These are phyloP conservation scores for Tragopan temminckii DNA, from an alignment of 2,797 vertebrate genomes.

Conservation along the genomic window DNA sequence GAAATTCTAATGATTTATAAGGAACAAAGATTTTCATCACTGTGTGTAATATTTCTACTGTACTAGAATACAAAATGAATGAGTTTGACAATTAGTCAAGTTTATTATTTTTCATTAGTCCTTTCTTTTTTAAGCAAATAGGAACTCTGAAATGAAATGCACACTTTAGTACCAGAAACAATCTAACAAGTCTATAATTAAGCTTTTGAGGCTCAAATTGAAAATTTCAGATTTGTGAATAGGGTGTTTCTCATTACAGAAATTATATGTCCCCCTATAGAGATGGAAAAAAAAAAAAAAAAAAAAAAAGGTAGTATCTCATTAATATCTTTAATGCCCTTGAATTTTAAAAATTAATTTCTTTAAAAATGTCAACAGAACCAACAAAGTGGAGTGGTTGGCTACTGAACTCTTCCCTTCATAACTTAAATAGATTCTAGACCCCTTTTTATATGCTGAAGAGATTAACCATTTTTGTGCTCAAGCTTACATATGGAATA, in stretches of 20 bases:
- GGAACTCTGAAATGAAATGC: neutral
- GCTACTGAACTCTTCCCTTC: neutral
- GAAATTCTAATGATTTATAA: neutral
- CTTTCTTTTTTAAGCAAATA: neutral
- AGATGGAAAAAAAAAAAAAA: neutral
- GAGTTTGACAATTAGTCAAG: neutral
- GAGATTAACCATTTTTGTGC: neutral
- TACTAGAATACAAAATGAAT: neutral
- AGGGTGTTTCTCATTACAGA: neutral
- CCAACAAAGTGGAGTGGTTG: neutral
- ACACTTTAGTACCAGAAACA: neutral
- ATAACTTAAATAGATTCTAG: neutral
- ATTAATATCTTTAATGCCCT: neutral
- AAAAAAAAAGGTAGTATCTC: neutral
- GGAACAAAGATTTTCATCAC: neutral
- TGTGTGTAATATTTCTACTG: neutral
- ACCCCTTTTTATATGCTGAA: neutral
- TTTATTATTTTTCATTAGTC: neutral
- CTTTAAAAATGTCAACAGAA: neutral
- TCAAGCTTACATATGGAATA: neutral
- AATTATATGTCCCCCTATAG: neutral
- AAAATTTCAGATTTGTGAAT: neutral
- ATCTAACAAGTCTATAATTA: neutral
- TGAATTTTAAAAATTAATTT: constrained; percentile 11
- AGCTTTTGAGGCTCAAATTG: neutral